Base-by-base conservation (phyloP, 1,140 invertebrate species). In the Drosophila rufa region DNA sequence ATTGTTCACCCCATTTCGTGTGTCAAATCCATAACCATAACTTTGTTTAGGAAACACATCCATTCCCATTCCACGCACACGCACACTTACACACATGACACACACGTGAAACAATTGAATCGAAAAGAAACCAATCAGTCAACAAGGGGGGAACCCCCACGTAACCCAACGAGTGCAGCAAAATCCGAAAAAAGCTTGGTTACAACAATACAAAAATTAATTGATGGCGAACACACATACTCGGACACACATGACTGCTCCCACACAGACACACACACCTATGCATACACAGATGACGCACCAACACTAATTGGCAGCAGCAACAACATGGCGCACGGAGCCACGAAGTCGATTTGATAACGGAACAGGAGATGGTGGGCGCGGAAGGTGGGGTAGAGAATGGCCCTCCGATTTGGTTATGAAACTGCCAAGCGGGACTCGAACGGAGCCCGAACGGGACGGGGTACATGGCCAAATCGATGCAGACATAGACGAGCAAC, bases 281-380 rank as follows among this genome's bases (percentile, higher is more conserved):
- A 42, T 17, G 14, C 9, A 47, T 50, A 27, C 61, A 70, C 80
- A 76, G 70, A 82, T 69, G 70, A 69, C 64, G 80, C 84, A 75
- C 80, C 80, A 89, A 77, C 80, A 89, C 83, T 87, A 87, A 87
- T 87, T 87, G 83, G 83, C 83, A 89, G 77, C 73, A 83, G 75
- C 70, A 87, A 74, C 77, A 84, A 67, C 45, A 65, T 81, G 58
- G 42, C 45, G 25, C 57, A 60, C 51, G 51, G 48, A 76, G 62
- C 59, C 56, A 77, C 66, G 71, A 77, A 89, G 84, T 89, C 83
- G 80, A 83, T 87, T 87, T 89, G 80, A 87, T 83, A 87, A 80
- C 80, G 36, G 55, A 33, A 61, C 67, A 73, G 67, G 67, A 73
- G 67, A 17, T 27, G 48, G 46, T 42, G 48, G 40, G 51, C 43